A percentile compares a stretch with the other conserved stretches of the same genome.
Conservation (phyloP, 2,113 vertebrate genomes). For the Prietella phreatophila region DNA sequence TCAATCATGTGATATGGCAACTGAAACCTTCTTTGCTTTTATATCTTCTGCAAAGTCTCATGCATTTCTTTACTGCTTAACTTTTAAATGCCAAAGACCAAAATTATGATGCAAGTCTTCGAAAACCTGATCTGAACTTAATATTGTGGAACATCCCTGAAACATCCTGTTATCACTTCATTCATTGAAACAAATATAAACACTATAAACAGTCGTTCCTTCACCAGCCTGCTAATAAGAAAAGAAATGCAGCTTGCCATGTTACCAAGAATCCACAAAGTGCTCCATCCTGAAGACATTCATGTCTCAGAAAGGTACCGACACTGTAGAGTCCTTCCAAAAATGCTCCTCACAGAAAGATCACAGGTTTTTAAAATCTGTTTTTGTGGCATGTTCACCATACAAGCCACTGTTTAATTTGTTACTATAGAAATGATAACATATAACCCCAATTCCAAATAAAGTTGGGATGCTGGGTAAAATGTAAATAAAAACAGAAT, state of each 20-base stretch:
- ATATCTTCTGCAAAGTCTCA: background rate
- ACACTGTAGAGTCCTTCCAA: background rate
- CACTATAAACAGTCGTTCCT: background rate
- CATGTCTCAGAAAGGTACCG: background rate
- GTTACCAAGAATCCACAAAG: background rate
- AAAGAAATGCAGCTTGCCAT: background rate
- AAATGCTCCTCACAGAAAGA: background rate
- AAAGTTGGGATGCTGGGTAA: no score
- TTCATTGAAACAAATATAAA: background rate
- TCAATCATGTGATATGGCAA: background rate
- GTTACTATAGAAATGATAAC: background rate
- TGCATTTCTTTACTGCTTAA: conserved; percentile 1
- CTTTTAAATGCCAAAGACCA: background rate
- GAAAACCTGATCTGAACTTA: conserved; percentile 11
- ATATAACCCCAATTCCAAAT: background rate
- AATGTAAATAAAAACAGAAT: no score
- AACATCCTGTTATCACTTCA: no score
- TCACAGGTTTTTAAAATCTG: background rate
- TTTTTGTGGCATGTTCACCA: background rate
- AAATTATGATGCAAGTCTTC: background rate
- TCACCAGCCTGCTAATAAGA: background rate
- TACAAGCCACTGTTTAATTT: background rate
- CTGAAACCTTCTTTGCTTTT: background rate
- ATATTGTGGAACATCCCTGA: no score
- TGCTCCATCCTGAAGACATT: background rate